Conservation (phyloP, 1,140 invertebrate genomes). For the Drosophila jambulina region DNA sequence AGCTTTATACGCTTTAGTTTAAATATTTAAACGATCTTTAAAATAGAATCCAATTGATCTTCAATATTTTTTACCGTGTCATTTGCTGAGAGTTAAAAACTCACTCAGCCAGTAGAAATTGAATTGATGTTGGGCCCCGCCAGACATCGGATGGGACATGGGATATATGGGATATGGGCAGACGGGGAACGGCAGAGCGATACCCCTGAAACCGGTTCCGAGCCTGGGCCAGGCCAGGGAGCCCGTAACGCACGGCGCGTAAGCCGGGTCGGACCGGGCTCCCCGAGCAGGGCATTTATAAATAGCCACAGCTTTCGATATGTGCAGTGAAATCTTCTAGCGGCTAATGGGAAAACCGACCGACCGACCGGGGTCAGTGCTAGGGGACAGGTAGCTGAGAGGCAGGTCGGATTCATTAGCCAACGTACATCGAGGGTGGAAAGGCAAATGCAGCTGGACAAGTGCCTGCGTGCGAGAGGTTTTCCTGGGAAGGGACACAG, state of each 20-base stretch:
- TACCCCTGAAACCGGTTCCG: conserved; percentile 55
- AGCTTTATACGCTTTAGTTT: neutral
- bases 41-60: neutral
- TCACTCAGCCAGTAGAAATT: conserved; percentile 81
- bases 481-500: conserved; percentile 59
- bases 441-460: conserved; percentile 48
- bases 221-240: conserved; percentile 43
- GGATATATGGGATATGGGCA: conserved; percentile 5
- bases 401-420: conserved; percentile 51
- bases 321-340: conserved; percentile 70
- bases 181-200: conserved; percentile 1
- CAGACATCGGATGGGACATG: conserved; percentile 37
- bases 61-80: conserved; percentile 1
- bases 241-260: conserved; percentile 63
- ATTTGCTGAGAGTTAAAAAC: conserved; percentile 53
- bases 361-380: conserved; percentile 34
- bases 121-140: conserved; percentile 73
- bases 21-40: neutral
- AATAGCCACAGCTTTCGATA: conserved; percentile 74
- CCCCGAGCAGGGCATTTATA: conserved; percentile 62
- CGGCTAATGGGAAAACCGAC: conserved; percentile 48
- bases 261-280: conserved; percentile 37
- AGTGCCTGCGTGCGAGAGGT: conserved; percentile 21
- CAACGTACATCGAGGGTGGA: conserved; percentile 53
- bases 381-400: conserved; percentile 60